phyloP scores from a whole-genome alignment of 2,113 vertebrate species.

The Corvus cornix region DNA sequence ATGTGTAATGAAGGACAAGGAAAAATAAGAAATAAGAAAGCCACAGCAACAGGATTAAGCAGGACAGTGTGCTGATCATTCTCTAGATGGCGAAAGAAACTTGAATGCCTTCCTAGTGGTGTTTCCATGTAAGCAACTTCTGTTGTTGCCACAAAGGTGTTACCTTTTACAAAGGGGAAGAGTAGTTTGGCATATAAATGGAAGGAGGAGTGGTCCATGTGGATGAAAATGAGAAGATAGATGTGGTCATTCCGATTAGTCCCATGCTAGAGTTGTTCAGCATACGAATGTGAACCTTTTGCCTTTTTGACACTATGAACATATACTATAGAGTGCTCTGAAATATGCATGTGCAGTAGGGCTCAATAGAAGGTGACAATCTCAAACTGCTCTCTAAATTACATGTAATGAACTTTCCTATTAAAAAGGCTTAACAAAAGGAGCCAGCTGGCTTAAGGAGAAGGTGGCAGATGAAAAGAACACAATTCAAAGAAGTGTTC shows the following conservation, averaged over 20 bases:
- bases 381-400: slow-evolving; percentile 6
- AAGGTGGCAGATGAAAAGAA: slow-evolving; percentile 55
- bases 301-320: not conserved
- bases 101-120: not conserved
- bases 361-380: not conserved
- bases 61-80: not conserved
- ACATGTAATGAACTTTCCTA: slow-evolving; percentile 34
- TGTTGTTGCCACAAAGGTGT: not conserved
- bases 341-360: not conserved
- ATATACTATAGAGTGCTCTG: not conserved
- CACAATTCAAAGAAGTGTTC: slow-evolving; percentile 61
- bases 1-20: not conserved
- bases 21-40: not conserved
- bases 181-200: not conserved
- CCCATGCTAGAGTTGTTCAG: not conserved
- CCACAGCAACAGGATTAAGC: not conserved
- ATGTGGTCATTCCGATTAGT: not conserved
- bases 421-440: slow-evolving; percentile 51
- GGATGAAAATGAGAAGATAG: not conserved
- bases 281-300: not conserved
- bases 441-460: slow-evolving; percentile 48
- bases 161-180: not conserved
- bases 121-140: not conserved
- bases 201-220: not conserved
- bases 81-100: not conserved